Percentiles rank a stretch among this genome's conserved stretches.
These are phyloP conservation scores for Cynopterus brachyotis DNA, from an alignment of 2,113 vertebrate species.

Conservation along the genomic window DNA sequence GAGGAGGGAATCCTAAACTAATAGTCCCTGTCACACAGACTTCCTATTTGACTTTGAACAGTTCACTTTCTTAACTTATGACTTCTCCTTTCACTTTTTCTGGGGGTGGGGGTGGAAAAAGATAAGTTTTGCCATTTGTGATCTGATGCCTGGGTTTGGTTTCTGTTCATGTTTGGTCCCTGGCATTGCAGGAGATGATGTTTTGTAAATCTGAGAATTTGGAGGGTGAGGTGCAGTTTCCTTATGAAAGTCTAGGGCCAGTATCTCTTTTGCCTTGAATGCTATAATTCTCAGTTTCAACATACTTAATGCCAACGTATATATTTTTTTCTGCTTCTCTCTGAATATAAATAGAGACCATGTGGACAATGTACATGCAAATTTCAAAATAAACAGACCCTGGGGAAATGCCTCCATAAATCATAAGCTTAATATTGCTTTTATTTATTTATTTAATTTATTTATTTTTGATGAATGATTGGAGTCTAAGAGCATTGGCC, in stretches of 20 bases:
- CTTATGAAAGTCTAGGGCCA: not conserved
- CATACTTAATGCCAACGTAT: not conserved
- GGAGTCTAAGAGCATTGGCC: not conserved
- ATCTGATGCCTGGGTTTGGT: not conserved
- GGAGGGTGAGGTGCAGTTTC: not conserved
- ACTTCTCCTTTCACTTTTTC: not conserved
- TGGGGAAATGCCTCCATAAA: not conserved
- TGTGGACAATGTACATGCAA: not conserved
- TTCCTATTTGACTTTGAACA: not conserved
- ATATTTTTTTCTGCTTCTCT: constrained; percentile 37
- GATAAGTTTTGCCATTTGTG: not conserved
- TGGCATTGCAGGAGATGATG: not conserved
- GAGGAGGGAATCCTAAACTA: not conserved
- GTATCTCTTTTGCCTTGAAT: not conserved
- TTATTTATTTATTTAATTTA: too few species aligned
- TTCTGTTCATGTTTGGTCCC: not conserved
- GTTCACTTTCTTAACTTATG: not conserved
- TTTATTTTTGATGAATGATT: not conserved
- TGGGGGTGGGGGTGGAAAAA: accelerated
- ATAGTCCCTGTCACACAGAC: not conserved
- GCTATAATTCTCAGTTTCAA: not conserved
- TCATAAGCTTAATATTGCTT: not conserved
- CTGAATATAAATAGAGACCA: not conserved
- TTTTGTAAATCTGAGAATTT: not conserved
- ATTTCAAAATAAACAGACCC: not conserved